Conservation (phyloP, 2,113 vertebrate genomes). For the Sorex fumeus region DNA sequence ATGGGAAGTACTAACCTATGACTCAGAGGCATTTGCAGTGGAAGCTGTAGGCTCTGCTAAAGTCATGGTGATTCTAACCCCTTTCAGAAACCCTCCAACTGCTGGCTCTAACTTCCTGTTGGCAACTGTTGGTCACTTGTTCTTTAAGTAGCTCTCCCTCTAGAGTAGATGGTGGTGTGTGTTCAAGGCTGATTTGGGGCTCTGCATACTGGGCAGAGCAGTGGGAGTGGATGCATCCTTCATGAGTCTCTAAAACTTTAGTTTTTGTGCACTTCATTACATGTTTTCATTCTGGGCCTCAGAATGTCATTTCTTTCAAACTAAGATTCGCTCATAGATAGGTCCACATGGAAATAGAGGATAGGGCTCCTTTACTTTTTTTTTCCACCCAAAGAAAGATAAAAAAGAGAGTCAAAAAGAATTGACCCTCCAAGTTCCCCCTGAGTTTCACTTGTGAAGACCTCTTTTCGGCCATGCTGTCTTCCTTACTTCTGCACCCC, state of each 20-base stretch:
- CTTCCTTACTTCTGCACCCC: background rate
- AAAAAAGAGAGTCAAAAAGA: background rate
- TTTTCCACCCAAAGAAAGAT: background rate
- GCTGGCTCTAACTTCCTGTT: background rate
- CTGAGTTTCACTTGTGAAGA: background rate
- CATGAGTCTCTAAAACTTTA: fast-evolving
- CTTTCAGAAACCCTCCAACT: background rate
- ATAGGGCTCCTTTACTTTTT: background rate
- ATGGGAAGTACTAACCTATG: background rate
- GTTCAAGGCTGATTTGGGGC: background rate
- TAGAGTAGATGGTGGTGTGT: no score
- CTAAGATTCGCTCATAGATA: background rate
- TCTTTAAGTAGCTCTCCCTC: background rate
- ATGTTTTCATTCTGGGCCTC: background rate
- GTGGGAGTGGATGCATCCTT: background rate
- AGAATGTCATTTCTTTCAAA: background rate
- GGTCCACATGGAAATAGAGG: background rate
- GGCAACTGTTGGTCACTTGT: background rate
- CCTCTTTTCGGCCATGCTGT: background rate
- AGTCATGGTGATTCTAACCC: background rate
- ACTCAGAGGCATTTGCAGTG: background rate
- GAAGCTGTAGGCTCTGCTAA: background rate
- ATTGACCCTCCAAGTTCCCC: background rate
- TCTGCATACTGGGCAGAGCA: background rate
- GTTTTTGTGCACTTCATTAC: background rate